phyloP scores from a whole-genome alignment of 2,888 invertebrate genomes.

The Megaustenia siamemsis region DNA sequence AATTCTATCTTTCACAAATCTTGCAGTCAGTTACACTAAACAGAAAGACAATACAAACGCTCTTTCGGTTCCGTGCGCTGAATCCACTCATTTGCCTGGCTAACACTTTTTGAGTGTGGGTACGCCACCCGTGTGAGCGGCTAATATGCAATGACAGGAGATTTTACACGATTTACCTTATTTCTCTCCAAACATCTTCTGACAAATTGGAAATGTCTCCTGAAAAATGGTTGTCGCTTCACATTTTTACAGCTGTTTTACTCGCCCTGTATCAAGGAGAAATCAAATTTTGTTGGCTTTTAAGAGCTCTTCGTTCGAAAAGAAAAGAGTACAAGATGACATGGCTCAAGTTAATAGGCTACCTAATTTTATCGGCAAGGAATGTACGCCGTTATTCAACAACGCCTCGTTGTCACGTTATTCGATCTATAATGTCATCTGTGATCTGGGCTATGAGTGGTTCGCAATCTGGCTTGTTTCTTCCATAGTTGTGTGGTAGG shows the following conservation, averaged over 20 bases:
- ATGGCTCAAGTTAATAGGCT: slow-evolving; percentile 43
- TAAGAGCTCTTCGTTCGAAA: slow-evolving; percentile 30
- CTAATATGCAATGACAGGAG: slow-evolving; percentile 44
- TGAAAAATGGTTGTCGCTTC: slow-evolving; percentile 50
- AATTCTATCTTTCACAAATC: too few species aligned
- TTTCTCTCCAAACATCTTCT: slow-evolving; percentile 45
- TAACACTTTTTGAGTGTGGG: slow-evolving; percentile 30
- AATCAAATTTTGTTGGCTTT: slow-evolving; percentile 51
- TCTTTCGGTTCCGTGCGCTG: background rate
- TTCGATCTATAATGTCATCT: slow-evolving; percentile 43
- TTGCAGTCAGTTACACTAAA: background rate
- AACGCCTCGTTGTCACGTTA: slow-evolving; percentile 24
- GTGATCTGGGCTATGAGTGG: slow-evolving; percentile 7
- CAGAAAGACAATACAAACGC: background rate
- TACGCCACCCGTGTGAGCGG: slow-evolving; percentile 16
- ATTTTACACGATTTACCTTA: slow-evolving; percentile 48
- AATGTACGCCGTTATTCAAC: slow-evolving; percentile 28
- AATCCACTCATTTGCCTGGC: background rate
- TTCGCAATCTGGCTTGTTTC: background rate
- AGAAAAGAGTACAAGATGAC: slow-evolving; percentile 12
- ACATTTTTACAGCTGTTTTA: slow-evolving; percentile 43
- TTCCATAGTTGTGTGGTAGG: background rate
- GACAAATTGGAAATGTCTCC: slow-evolving; percentile 47
- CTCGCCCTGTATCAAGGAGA: slow-evolving; percentile 39
- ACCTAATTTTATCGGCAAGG: slow-evolving; percentile 30